A percentile compares a stretch with the other conserved stretches of the same genome.
phyloP scores from a whole-genome alignment of 1,140 invertebrate genomes.

The Centruroides sculpturatus region DNA sequence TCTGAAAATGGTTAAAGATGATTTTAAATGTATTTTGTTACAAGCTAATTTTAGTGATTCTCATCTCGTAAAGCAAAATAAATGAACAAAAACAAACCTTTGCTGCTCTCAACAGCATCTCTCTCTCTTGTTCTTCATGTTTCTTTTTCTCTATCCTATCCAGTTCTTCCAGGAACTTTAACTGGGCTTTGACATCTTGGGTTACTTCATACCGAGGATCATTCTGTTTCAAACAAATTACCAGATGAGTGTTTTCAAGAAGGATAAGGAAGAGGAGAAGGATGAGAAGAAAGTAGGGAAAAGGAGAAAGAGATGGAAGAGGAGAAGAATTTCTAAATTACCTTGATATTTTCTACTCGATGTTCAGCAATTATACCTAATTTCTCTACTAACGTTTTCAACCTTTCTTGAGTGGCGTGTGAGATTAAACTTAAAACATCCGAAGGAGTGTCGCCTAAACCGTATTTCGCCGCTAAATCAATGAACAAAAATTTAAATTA shows the following conservation, averaged over 20 bases:
- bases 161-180: slow-evolving; percentile 90
- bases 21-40: neutral
- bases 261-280: slow-evolving; percentile 2
- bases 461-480: slow-evolving; percentile 47
- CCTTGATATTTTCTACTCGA: slow-evolving; percentile 75
- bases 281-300: slow-evolving; percentile 2
- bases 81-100: slow-evolving; percentile 44
- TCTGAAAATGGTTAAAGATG: slow-evolving; percentile 22
- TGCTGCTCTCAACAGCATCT: slow-evolving; percentile 76
- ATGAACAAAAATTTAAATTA: too few relatives aligned
- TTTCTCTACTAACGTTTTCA: slow-evolving; percentile 85
- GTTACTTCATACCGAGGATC: slow-evolving; percentile 75
- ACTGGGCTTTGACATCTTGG: slow-evolving; percentile 78
- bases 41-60: neutral
- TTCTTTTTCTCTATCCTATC: slow-evolving; percentile 84
- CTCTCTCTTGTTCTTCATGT: slow-evolving; percentile 87
- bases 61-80: neutral
- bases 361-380: slow-evolving; percentile 88
- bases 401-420: slow-evolving; percentile 85
- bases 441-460: slow-evolving; percentile 67
- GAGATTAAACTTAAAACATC: slow-evolving; percentile 84
- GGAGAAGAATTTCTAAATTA: slow-evolving; percentile 23
- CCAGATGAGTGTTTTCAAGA: neutral
- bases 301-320: slow-evolving; percentile 9
- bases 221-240: slow-evolving; percentile 35